A percentile compares a stretch with the other conserved stretches of the same genome.
These are phyloP conservation scores for Lithophane semibrunnea DNA, from an alignment of 2,888 invertebrate species.

Conservation along the genomic window DNA sequence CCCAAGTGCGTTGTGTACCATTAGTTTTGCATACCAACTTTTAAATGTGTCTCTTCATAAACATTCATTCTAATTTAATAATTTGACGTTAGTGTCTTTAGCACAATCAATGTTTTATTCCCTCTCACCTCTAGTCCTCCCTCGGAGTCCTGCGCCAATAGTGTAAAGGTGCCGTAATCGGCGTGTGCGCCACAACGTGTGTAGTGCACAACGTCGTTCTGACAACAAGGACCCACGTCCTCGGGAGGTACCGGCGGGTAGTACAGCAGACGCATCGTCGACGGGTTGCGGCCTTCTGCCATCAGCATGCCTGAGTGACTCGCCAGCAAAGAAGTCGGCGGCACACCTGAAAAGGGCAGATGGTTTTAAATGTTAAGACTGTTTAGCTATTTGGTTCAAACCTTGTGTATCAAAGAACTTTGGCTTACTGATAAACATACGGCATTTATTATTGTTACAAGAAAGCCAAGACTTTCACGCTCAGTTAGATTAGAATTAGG, in stretches of 20 bases:
- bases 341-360: constrained; percentile 86
- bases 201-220: constrained; percentile 79
- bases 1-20: neutral
- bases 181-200: constrained; percentile 93
- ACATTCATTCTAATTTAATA: neutral
- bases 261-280: constrained; percentile 93
- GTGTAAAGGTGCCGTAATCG: constrained; percentile 94
- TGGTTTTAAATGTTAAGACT: neutral
- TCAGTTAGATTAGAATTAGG: neutral
- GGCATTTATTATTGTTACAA: neutral
- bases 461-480: neutral
- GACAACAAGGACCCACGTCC: constrained; percentile 88
- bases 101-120: neutral
- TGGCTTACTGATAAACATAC: neutral
- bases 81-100: neutral
- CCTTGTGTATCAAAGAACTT: neutral
- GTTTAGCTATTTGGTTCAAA: neutral
- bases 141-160: constrained; percentile 93
- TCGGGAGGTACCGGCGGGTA: constrained; percentile 93
- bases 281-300: constrained; percentile 91
- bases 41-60: neutral
- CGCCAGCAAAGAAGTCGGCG: constrained; percentile 91
- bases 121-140: constrained; percentile 92
- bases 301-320: constrained; percentile 92
- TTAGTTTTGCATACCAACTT: neutral